A percentile compares a stretch with the other conserved stretches of the same genome.
phyloP scores from a whole-genome alignment of 2,888 invertebrate species.

The Anodontia alba region DNA sequence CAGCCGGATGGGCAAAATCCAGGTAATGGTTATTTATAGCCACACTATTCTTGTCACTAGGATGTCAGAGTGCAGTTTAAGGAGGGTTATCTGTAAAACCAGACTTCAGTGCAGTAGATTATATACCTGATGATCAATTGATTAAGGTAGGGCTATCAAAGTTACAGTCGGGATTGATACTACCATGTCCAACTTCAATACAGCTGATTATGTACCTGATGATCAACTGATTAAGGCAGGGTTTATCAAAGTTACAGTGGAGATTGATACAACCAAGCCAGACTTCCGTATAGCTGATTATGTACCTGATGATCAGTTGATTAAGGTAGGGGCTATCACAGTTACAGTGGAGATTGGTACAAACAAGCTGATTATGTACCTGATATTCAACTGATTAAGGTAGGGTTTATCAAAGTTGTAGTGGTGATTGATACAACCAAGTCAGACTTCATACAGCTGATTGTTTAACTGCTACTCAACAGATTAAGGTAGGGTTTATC shows the following conservation, averaged over 20 bases:
- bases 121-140: slow-evolving; percentile 51
- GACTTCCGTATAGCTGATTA: slow-evolving; percentile 53
- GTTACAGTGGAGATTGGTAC: slow-evolving; percentile 78
- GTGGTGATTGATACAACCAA: slow-evolving; percentile 77
- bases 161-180: slow-evolving; percentile 78
- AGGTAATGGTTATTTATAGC: too few species aligned
- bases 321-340: slow-evolving; percentile 71
- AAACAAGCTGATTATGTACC: slow-evolving; percentile 50
- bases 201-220: slow-evolving; percentile 40
- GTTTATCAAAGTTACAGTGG: slow-evolving; percentile 78
- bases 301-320: slow-evolving; percentile 51
- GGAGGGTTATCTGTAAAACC: slow-evolving; percentile 69
- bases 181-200: slow-evolving; percentile 63
- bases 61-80: too few species aligned
- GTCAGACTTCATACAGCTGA: slow-evolving; percentile 58
- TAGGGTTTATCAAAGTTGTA: slow-evolving; percentile 73
- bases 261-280: slow-evolving; percentile 75
- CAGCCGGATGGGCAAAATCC: too few species aligned
- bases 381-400: slow-evolving; percentile 55
- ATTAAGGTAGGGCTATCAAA: slow-evolving; percentile 73
- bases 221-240: slow-evolving; percentile 53
- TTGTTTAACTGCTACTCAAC: slow-evolving; percentile 45
- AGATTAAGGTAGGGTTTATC: slow-evolving; percentile 67
- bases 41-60: too few species aligned
- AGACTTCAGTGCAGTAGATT: slow-evolving; percentile 51